Conservation (phyloP, 2,113 vertebrate species). For the Poeciliopsis occidentalis region DNA sequence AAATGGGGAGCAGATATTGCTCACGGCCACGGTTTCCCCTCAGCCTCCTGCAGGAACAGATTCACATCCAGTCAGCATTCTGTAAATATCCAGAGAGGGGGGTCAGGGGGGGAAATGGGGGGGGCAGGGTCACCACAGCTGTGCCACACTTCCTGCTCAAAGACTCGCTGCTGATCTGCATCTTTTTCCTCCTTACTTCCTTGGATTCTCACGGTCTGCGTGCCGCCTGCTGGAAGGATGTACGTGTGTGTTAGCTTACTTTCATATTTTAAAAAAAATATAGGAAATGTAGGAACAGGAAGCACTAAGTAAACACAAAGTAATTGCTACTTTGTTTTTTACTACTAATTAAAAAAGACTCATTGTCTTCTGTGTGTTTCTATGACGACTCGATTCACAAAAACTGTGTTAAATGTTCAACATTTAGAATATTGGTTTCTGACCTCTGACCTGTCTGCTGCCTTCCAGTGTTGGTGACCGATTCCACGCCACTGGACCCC, state of each 20-base stretch:
- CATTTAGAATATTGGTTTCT: not conserved
- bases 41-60: conserved; percentile 49
- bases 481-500: no score
- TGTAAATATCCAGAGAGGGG: conserved; percentile 63
- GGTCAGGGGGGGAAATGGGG: not conserved
- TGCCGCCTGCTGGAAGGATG: not conserved
- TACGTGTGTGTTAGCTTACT: not conserved
- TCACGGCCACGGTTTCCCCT: conserved; percentile 40
- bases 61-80: conserved; percentile 69
- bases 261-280: not conserved
- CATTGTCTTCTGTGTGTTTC: no score
- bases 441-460: not conserved
- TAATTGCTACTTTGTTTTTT: no score
- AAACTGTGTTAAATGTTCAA: not conserved
- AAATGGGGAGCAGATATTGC: conserved; percentile 21
- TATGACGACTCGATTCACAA: no score
- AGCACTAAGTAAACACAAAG: no score
- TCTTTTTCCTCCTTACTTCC: conserved; percentile 35
- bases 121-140: conserved; percentile 37
- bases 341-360: no score
- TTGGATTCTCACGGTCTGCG: conserved; percentile 43
- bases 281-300: no score
- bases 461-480: no score
- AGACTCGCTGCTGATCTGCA: conserved; percentile 26
- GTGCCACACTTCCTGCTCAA: conserved; percentile 27